Base-by-base conservation (phyloP, 2,888 invertebrate species). In the Ormyrus nitidulus region DNA sequence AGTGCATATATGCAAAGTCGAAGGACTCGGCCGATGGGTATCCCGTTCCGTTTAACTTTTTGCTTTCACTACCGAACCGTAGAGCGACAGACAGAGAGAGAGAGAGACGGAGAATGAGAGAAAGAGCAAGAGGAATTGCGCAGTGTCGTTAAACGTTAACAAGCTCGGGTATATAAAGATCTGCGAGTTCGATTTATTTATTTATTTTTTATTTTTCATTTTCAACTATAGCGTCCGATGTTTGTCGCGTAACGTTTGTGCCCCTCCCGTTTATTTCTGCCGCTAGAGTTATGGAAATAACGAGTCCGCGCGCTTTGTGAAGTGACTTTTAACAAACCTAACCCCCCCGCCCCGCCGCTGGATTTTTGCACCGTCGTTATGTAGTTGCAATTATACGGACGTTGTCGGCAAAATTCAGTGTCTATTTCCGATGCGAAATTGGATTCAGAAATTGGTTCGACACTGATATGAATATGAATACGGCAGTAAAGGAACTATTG, bases 131-230 rank as follows among this genome's bases (percentile, higher is more conserved):
- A 53, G 72, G 53, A 58, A 34, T 19, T 19, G 34, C 54, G n/a
- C 61, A 61, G 78, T 75, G 68, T 78, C 81, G 78, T 78, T 81
- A 81, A 78, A 81, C 71, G 78, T 81, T 81, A 81, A 81, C 81
- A 81, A 78, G 78, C 74, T 78, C 65, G 51, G 56, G 71, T 75
- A 56, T 71, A 66, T 75, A 72, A 75, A 70, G 75, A 78, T 71
- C 77, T 56, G 13, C 54, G 68, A 72, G 71, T 75, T 66, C 72
- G 66, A 81, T 81, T 78, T 81, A 75, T 81, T 81, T 77, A 77
- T 81, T 65, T 77, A 11, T 76, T 70, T 34, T 34, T 62, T 62
- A 19, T 62, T 72, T 61, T 59, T 61, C 34, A 34, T 4, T 48
- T 19, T 53, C 13, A 51, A 65, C 70, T 46, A 19, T 19, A 69